Evolutionary conservation across 2,888 invertebrate genomes (phyloP).

Genomic region (Gasteruption jaculator): DNA sequence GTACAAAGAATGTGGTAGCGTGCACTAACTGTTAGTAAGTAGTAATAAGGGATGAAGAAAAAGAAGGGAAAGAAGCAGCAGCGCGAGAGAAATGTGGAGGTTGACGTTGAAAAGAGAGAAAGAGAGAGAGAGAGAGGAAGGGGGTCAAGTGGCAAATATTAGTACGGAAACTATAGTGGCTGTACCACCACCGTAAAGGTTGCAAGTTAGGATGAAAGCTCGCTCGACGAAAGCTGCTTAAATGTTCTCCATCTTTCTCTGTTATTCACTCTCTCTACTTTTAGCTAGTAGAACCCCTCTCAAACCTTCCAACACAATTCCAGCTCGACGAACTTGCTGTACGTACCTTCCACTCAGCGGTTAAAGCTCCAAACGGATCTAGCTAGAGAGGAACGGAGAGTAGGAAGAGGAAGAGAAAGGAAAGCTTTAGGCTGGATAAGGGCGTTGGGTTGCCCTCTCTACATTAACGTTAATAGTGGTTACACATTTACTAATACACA

Average conservation of each 20-base stretch:
- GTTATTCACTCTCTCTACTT: too few relatives aligned
- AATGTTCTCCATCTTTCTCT: constrained; percentile 30
- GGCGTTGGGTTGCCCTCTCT: too few relatives aligned
- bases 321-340: constrained; percentile 30
- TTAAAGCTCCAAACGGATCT: constrained; percentile 37
- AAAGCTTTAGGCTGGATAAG: too few relatives aligned
- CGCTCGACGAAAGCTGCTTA: constrained; percentile 50
- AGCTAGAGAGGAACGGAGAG: too few relatives aligned
- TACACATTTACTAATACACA: too few relatives aligned
- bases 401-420: too few relatives aligned
- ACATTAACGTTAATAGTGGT: too few relatives aligned
- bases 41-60: too few relatives aligned
- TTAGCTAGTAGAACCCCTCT: constrained; percentile 27
- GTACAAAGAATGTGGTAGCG: too few relatives aligned
- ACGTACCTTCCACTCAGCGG: constrained; percentile 31
- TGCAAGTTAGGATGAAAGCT: constrained; percentile 35
- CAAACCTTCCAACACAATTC: constrained; percentile 36
- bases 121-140: constrained; percentile 17
- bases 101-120: constrained; percentile 13
- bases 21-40: too few relatives aligned
- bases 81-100: constrained; percentile 12
- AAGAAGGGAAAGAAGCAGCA: too few relatives aligned
- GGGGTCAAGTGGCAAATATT: constrained; percentile 44
- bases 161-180: constrained; percentile 47
- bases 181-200: too few relatives aligned